Base-by-base conservation (phyloP, 2,797 vertebrate species). In the Esox lucius region DNA sequence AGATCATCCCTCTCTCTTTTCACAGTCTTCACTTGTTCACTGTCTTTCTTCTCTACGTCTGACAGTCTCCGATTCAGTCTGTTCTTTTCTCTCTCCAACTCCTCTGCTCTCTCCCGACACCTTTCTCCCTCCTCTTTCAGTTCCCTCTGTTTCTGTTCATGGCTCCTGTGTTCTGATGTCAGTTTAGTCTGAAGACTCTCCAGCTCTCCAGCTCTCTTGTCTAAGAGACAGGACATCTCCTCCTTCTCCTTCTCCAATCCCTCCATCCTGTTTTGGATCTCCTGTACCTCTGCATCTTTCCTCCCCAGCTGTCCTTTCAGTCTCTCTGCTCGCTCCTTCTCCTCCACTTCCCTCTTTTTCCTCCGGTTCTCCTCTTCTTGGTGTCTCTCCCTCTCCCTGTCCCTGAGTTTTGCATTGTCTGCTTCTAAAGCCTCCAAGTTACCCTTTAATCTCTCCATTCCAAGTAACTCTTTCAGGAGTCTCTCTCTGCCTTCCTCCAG, bases 171-270 rank as follows among this genome's bases (percentile, higher is more conserved):
- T 70, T 85, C 82, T 1, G 68, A 59, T 3, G 46, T 74, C 2
- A 80, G 75, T 65, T 68, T 75, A 8, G 24, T 51, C 70, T 67
- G 77, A 24, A 79, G 68, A 16, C 72, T 68, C 70, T 80, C 81
- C 51, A 81, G 16, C 62, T 81, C 73, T 48, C 26, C 15, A 6
- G 75, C 77, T 24, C 73, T 83, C 53, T 70, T 66, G 39, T 64
- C 24, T n/a, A 78, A 62, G 24, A 75, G 33, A 26, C 12, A 6
- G 22, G 88, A 83, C 22, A 82, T 80, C 81, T 94, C 88, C 70
- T 78, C 75, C 70, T 89, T 93, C 83, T 94, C 91, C 72, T 80
- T 86, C 2, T 26, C 61, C 66, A 93, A 28, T 33, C 81, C 82
- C 75, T 87, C 83, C 71, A 74, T 76, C 76, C 76, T 85, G 76